phyloP scores from a whole-genome alignment of 2,888 invertebrate genomes.

The Polia nebulosa region DNA sequence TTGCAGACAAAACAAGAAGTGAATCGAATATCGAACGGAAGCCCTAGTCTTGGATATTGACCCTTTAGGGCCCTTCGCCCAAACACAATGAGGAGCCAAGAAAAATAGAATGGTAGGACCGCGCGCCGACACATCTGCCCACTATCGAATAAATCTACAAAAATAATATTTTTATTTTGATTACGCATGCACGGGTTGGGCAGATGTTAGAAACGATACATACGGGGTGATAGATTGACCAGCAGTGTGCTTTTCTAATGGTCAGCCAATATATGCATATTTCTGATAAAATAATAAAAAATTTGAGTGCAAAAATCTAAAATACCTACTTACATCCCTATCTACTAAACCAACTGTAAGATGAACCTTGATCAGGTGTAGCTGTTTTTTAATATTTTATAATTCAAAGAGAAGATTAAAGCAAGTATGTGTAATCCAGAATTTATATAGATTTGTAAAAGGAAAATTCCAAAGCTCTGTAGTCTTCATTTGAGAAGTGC shows the following conservation, averaged over 20 bases:
- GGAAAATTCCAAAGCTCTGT: background rate
- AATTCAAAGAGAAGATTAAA: no score
- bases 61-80: slow-evolving; percentile 82
- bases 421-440: no score
- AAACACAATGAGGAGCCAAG: slow-evolving; percentile 86
- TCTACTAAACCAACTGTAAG: background rate
- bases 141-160: slow-evolving; percentile 90
- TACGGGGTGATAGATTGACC: slow-evolving; percentile 61
- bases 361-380: background rate
- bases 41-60: slow-evolving; percentile 83
- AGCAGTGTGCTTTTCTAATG: slow-evolving; percentile 39
- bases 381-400: no score
- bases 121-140: slow-evolving; percentile 87
- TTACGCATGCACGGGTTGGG: slow-evolving; percentile 87
- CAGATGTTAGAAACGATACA: slow-evolving; percentile 85
- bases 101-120: slow-evolving; percentile 85
- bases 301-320: background rate
- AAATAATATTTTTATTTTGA: slow-evolving; percentile 91
- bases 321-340: no score
- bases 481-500: background rate
- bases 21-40: slow-evolving; percentile 84
- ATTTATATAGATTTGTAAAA: no score
- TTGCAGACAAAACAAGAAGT: slow-evolving; percentile 83
- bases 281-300: background rate
- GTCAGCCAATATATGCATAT: background rate